Base-by-base conservation (phyloP, 30 jellyfish, hydroid and myxozoan species). In the Hydra vulgaris region DNA sequence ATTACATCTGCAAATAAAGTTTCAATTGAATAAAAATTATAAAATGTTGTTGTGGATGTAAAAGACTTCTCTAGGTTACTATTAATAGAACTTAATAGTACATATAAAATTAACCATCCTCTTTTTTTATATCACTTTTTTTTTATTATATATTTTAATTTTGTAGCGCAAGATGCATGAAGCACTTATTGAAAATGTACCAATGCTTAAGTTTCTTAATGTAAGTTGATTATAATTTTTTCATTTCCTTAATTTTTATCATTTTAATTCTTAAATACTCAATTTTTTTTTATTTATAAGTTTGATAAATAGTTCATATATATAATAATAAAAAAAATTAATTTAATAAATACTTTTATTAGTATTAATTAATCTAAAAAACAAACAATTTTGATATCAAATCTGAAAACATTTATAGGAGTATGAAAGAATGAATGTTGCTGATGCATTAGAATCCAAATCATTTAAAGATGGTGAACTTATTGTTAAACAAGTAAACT, bases 381-480 rank as follows among this genome's bases (percentile, higher is more conserved):
- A 0, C 26, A 20, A 77, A 77, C 0, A 12, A 19, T 0, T 23
- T 23, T 0, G 15, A 27, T 12, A 27, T 8, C 7, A n/a, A n/a
- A n/a, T n/a, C n/a, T n/a, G n/a, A n/a, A n/a, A n/a, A n/a, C n/a
- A n/a, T n/a, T 54, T 27, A 17, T 70, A 79, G 89, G 90, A 68
- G 53, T 79, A 21, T 74, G 98, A 92, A 54, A 74, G 98, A 72
- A 80, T 92, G 89, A 92, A 87, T 68, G 54, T 92, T 21, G 98
- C 96, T 18, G 98, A 92, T 81, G 98, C 98, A 18, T 80, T 92
- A 26, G 98, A 92, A 55, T 74, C 98, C 40, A 84, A 56, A 81
- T 79, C 54, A 23, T 92, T 83, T 82, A 53, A 81, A 61, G 96
- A 92, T 54, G 95, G 90, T 5, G 96, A 79, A n/a, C 75, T 78